Percentiles rank a stretch among this genome's conserved stretches.
phyloP scores from a whole-genome alignment of 1,140 invertebrate species.

The Bicyclus anynana region DNA sequence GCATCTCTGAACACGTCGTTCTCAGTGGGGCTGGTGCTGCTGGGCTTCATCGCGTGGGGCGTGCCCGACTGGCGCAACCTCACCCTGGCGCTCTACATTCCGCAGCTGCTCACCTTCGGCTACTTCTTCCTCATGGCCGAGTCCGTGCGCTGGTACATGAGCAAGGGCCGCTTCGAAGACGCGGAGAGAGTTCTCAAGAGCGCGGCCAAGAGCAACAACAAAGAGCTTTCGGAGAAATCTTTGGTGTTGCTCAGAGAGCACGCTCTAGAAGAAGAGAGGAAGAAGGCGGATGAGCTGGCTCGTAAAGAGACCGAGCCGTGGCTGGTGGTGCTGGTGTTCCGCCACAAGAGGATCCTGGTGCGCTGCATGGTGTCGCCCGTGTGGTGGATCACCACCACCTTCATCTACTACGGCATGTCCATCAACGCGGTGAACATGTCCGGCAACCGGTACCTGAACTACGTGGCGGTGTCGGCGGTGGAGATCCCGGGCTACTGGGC shows the following conservation, averaged over 20 bases:
- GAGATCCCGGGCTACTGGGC: conserved; percentile 85
- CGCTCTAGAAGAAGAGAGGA: conserved; percentile 41
- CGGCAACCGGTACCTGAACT: conserved; percentile 83
- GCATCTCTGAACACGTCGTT: conserved; percentile 83
- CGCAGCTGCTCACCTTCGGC: conserved; percentile 80
- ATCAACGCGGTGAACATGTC: conserved; percentile 81
- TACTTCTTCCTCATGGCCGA: conserved; percentile 81
- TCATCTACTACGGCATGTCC: conserved; percentile 83
- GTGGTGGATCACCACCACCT: conserved; percentile 83
- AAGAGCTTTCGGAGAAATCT: conserved; percentile 74
- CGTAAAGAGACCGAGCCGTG: conserved; percentile 40
- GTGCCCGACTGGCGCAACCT: conserved; percentile 84
- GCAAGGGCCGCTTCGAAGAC: conserved; percentile 82
- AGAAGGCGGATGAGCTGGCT: conserved; percentile 27
- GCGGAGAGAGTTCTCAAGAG: conserved; percentile 80
- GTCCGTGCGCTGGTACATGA: conserved; percentile 88
- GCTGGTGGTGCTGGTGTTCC: conserved; percentile 77
- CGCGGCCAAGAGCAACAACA: conserved; percentile 81
- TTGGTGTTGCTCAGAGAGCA: conserved; percentile 56
- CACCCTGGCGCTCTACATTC: conserved; percentile 82
- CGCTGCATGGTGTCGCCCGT: conserved; percentile 81
- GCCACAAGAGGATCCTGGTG: conserved; percentile 77
- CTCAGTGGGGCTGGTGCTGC: conserved; percentile 81
- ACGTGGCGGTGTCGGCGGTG: conserved; percentile 80
- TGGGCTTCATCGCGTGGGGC: conserved; percentile 83